Conservation (phyloP, 2,888 invertebrate genomes). For the Cepaea hortensis region DNA sequence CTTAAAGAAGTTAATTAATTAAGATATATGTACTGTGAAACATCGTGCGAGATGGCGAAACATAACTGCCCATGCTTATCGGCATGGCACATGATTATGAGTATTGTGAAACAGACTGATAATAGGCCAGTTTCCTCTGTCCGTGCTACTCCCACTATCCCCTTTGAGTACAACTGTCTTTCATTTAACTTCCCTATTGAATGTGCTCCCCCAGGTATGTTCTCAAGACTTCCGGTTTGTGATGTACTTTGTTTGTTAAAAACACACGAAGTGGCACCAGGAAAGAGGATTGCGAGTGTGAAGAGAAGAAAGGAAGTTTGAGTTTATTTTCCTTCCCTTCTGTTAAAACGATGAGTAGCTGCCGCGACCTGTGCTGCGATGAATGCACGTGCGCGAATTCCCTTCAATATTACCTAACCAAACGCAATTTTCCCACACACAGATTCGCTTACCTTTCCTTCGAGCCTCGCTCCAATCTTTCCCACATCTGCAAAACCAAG, state of each 20-base stretch:
- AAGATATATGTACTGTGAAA: too few relatives aligned
- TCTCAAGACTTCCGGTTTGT: slow-evolving; percentile 31
- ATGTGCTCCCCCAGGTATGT: neutral
- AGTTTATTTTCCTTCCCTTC: slow-evolving; percentile 17
- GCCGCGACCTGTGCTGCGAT: neutral
- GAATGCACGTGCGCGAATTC: slow-evolving; percentile 33
- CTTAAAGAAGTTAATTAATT: too few relatives aligned
- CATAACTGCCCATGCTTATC: too few relatives aligned
- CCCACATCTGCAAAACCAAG: neutral
- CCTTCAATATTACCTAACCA: slow-evolving; percentile 6
- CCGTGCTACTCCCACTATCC: neutral
- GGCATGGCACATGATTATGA: too few relatives aligned
- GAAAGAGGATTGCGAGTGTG: neutral
- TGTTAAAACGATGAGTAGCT: slow-evolving; percentile 23
- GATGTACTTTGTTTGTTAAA: neutral
- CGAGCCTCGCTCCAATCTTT: neutral
- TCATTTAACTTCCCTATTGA: neutral
- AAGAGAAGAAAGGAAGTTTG: neutral
- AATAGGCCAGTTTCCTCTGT: neutral
- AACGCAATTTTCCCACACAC: neutral
- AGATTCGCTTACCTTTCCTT: slow-evolving; percentile 4
- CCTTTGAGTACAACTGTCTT: neutral
- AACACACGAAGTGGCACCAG: slow-evolving; percentile 4
- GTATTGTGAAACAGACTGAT: too few relatives aligned
- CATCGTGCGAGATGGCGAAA: too few relatives aligned